A percentile compares a stretch with the other conserved stretches of the same genome.
Conservation (phyloP, 2,888 invertebrate genomes). For the Gandaritis pyraliata region DNA sequence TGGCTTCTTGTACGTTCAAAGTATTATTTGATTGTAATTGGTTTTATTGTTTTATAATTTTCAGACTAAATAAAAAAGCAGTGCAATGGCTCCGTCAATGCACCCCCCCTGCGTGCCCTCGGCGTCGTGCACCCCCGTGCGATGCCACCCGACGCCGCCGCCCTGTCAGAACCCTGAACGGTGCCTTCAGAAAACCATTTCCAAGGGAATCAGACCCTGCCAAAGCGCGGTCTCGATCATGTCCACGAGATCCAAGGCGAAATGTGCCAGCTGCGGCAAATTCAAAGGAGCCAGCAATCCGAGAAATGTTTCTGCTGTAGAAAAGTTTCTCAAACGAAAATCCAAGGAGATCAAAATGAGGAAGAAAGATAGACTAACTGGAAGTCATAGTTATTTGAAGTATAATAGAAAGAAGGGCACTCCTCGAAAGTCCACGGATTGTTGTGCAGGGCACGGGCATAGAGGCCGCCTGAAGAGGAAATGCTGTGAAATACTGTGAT, state of each 20-base stretch:
- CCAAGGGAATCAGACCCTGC: constrained; percentile 64
- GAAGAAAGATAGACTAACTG: constrained; percentile 58
- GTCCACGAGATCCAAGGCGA: constrained; percentile 61
- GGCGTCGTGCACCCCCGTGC: constrained; percentile 66
- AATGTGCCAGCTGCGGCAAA: constrained; percentile 62
- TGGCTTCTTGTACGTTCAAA: constrained; percentile 54
- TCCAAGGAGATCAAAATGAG: constrained; percentile 61
- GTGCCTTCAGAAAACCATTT: constrained; percentile 64
- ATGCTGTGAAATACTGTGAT: constrained; percentile 52
- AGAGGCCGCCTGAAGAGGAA: constrained; percentile 61
- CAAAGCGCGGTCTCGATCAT: constrained; percentile 73
- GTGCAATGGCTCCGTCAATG: constrained; percentile 62
- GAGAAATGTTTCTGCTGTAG: constrained; percentile 50
- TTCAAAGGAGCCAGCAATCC: constrained; percentile 47
- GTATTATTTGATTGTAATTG: constrained; percentile 4
- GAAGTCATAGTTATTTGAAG: constrained; percentile 55
- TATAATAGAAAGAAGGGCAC: constrained; percentile 58
- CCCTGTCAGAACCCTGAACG: constrained; percentile 68
- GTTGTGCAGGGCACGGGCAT: constrained; percentile 72
- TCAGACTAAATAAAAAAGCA: constrained; percentile 47
- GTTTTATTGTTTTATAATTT: constrained; percentile 41
- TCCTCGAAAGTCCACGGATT: constrained; percentile 45
- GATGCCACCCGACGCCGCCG: constrained; percentile 72
- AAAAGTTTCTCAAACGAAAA: constrained; percentile 64
- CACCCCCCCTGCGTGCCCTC: constrained; percentile 75